Conservation (phyloP, 2,113 vertebrate genomes). For the Cyanistes caeruleus region DNA sequence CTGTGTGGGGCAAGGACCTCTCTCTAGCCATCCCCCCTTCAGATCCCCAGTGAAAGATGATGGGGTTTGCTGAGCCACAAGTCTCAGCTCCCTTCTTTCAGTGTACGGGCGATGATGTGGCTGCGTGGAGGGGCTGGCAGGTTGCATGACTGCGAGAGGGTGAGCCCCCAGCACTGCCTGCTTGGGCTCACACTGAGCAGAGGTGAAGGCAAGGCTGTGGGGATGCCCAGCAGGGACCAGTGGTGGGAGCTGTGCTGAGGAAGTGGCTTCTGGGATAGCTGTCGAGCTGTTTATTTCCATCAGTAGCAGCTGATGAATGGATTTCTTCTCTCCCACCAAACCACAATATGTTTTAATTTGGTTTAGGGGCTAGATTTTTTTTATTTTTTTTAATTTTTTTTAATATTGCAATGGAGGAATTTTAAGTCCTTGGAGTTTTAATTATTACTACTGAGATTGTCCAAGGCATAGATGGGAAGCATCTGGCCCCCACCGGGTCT, state of each 20-base stretch:
- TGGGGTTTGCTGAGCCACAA: not conserved
- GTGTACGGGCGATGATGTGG: rapidly evolving
- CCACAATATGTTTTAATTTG: not conserved
- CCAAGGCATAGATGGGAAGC: not conserved
- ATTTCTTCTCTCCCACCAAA: not conserved
- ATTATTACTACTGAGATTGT: not conserved
- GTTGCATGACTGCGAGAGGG: too few relatives aligned
- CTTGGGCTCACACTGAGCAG: rapidly evolving
- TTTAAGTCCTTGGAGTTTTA: conserved; percentile 23
- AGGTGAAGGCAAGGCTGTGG: not conserved
- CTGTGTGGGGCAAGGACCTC: rapidly evolving
- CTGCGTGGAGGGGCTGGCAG: not conserved
- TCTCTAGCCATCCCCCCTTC: not conserved
- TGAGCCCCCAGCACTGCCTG: not conserved
- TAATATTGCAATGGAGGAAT: not conserved
- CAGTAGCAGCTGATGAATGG: rapidly evolving
- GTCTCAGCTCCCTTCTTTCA: not conserved
- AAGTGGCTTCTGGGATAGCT: not conserved
- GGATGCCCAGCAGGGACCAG: not conserved
- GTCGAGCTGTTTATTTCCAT: rapidly evolving
- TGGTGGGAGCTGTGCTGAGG: not conserved
- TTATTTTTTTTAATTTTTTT: not conserved
- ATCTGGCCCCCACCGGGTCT: not conserved
- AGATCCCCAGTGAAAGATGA: not conserved
- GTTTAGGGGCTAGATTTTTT: not conserved